Conservation (phyloP, 2,113 vertebrate genomes). For the Saimiri boliviensis region DNA sequence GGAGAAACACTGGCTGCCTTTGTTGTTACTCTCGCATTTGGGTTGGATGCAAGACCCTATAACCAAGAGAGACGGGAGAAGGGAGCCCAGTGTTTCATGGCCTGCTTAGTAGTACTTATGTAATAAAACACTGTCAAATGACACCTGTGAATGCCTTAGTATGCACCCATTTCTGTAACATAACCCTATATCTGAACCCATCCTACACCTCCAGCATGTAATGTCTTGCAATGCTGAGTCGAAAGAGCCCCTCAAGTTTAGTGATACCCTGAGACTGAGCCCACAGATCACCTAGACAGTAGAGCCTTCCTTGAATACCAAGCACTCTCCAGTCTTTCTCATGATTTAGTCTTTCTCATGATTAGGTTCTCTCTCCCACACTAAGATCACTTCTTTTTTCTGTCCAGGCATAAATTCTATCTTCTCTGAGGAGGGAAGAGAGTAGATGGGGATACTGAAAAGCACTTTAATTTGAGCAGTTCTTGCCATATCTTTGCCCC, state of each 20-base stretch:
- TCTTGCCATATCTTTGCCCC: constrained; percentile 19
- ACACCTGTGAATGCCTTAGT: neutral
- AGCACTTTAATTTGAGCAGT: constrained; percentile 21
- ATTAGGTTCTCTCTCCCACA: neutral
- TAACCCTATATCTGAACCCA: neutral
- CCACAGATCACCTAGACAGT: neutral
- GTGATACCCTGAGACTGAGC: neutral
- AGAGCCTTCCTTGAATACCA: neutral
- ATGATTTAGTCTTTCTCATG: neutral
- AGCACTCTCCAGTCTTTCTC: neutral
- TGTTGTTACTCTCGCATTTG: neutral
- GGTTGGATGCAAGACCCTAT: neutral
- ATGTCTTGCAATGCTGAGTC: neutral
- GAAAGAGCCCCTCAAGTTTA: neutral
- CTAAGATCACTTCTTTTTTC: constrained; percentile 5
- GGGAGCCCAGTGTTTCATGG: neutral
- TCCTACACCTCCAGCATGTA: neutral
- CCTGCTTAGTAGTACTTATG: neutral
- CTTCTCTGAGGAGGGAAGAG: neutral
- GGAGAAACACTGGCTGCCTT: neutral
- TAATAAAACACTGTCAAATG: neutral
- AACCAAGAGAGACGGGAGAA: neutral
- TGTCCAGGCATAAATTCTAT: neutral
- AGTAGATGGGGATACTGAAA: neutral
- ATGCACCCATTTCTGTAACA: neutral